Percentiles rank a stretch among this genome's conserved stretches.
Evolutionary conservation across 1,140 invertebrate species (phyloP).

Genomic region (Diorhabda elongata): DNA sequence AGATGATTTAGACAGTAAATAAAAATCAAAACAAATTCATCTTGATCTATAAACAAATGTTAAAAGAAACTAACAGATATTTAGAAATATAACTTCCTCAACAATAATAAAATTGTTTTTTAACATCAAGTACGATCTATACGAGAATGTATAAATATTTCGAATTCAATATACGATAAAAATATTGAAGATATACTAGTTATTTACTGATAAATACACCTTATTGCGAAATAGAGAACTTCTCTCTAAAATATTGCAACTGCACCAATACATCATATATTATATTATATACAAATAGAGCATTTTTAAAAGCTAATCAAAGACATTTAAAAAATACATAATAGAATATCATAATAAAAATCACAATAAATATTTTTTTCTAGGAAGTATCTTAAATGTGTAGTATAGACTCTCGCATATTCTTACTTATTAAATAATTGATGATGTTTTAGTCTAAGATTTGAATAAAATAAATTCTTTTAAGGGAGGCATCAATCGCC

Average conservation of each 20-base stretch:
- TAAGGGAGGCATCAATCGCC: constrained; percentile 57
- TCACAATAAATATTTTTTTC: constrained; percentile 21
- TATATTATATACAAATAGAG: constrained; percentile 6
- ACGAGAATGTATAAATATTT: too few relatives aligned
- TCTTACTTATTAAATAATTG: constrained; percentile 24
- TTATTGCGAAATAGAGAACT: background rate
- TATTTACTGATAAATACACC: constrained; percentile 1
- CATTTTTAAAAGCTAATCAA: constrained; percentile 13
- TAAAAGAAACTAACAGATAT: too few relatives aligned
- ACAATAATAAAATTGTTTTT: too few relatives aligned
- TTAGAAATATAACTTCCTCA: too few relatives aligned
- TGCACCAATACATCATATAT: constrained; percentile 5
- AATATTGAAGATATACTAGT: too few relatives aligned
- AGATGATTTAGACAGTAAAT: too few relatives aligned
- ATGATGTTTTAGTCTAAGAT: constrained; percentile 1
- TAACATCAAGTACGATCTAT: too few relatives aligned
- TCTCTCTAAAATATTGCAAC: background rate
- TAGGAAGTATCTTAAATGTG: constrained; percentile 16
- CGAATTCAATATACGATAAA: too few relatives aligned
- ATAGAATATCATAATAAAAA: constrained; percentile 21
- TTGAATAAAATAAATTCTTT: background rate
- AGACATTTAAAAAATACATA: constrained; percentile 10
- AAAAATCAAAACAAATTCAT: too few relatives aligned
- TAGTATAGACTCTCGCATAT: constrained; percentile 17
- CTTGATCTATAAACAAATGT: too few relatives aligned